phyloP scores from a whole-genome alignment of 1,140 invertebrate genomes.

The Ptiloglossa arizonensis region DNA sequence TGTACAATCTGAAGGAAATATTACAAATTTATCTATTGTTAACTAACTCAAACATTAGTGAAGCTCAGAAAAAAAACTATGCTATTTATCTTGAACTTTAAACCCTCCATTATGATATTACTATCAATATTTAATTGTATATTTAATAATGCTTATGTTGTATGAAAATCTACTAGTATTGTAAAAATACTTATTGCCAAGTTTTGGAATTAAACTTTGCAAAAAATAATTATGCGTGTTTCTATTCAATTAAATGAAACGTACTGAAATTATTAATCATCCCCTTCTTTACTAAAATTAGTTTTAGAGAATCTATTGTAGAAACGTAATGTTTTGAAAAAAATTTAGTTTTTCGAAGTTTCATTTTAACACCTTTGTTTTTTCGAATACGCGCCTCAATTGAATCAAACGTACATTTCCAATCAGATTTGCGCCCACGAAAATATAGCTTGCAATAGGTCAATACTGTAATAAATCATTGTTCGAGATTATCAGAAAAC shows the following conservation, averaged over 20 bases:
- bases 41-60: not conserved
- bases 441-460: not conserved
- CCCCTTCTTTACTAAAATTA: not conserved
- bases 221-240: not conserved
- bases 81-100: conserved; percentile 5
- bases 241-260: conserved; percentile 8
- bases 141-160: conserved; percentile 18
- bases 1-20: too few relatives aligned
- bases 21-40: not conserved
- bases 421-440: not conserved
- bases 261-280: not conserved
- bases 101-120: not conserved
- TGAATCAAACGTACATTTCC: not conserved
- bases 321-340: too few relatives aligned
- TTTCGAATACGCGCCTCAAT: not conserved
- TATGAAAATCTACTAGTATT: conserved; percentile 11
- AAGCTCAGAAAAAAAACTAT: not conserved
- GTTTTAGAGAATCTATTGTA: not conserved
- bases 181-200: conserved; percentile 3
- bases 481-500: not conserved
- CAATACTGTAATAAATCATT: conserved; percentile 28
- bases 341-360: too few relatives aligned
- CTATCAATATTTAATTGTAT: conserved; percentile 17
- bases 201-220: conserved; percentile 22
- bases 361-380: not conserved